Percentiles rank a stretch among this genome's conserved stretches.
These are phyloP conservation scores for Parapristionchus giblindavisi DNA, from an alignment of 2,888 invertebrate species.

Conservation along the genomic window DNA sequence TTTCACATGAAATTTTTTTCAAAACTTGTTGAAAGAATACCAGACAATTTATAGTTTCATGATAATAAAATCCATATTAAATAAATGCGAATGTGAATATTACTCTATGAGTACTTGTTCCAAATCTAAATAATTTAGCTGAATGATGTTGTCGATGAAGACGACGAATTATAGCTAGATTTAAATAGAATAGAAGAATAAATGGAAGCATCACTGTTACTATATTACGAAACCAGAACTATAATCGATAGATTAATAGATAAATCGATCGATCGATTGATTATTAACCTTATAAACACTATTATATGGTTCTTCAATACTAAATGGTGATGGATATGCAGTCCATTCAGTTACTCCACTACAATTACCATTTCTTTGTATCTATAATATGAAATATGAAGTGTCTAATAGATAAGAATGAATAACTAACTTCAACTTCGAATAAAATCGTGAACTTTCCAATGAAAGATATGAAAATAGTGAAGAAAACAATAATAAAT, in stretches of 20 bases:
- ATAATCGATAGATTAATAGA: constrained; percentile 31
- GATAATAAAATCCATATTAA: too few relatives aligned
- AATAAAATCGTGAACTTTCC: constrained; percentile 64
- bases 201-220: constrained; percentile 63
- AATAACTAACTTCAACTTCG: constrained; percentile 57
- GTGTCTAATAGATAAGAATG: neutral
- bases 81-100: neutral
- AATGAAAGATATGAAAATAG: constrained; percentile 57
- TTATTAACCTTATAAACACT: constrained; percentile 54
- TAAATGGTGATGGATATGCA: constrained; percentile 54
- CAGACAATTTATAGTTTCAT: too few relatives aligned
- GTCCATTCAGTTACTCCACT: constrained; percentile 62
- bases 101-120: constrained; percentile 65
- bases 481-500: constrained; percentile 47
- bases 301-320: constrained; percentile 61
- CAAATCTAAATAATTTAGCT: constrained; percentile 65
- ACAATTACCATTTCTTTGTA: constrained; percentile 60
- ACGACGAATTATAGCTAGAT: constrained; percentile 61
- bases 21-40: too few relatives aligned
- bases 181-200: constrained; percentile 61
- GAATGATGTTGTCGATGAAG: constrained; percentile 63
- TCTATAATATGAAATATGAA: constrained; percentile 44
- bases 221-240: constrained; percentile 66
- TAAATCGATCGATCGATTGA: neutral
- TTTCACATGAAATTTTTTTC: too few relatives aligned